These are phyloP conservation scores for Phalacrocorax pelagicus DNA, from an alignment of 2,113 vertebrate species.

Conservation along the genomic window DNA sequence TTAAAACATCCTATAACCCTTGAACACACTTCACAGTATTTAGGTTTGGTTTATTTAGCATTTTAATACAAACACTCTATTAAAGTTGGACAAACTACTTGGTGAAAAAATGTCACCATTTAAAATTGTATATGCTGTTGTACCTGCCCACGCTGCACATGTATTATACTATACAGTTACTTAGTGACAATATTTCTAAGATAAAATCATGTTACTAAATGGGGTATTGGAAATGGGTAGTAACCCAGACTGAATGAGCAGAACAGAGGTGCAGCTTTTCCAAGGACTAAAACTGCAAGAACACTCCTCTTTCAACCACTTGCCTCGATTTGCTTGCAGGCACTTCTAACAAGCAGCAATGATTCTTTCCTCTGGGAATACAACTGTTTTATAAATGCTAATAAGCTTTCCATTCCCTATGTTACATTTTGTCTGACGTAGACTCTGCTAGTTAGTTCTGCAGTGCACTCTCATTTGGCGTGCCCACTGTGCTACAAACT, in stretches of 20 bases:
- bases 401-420: not conserved
- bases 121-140: not conserved
- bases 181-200: not conserved
- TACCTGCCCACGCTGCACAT: not conserved
- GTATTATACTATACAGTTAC: not conserved
- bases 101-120: not conserved
- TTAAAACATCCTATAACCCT: not conserved
- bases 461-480: accelerated
- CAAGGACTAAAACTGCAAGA: not conserved
- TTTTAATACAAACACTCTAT: not conserved
- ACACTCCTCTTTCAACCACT: not conserved
- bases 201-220: not conserved
- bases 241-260: not conserved
- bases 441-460: not conserved
- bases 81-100: not conserved
- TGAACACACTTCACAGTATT: not conserved
- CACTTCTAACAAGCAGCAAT: not conserved
- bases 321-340: not conserved
- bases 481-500: not conserved
- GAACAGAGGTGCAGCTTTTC: not conserved
- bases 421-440: not conserved
- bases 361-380: not conserved
- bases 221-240: not conserved
- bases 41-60: not conserved
- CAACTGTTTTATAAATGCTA: not conserved